These are phyloP conservation scores for Morpho deidamia DNA, from an alignment of 2,888 invertebrate genomes.

Conservation along the genomic window DNA sequence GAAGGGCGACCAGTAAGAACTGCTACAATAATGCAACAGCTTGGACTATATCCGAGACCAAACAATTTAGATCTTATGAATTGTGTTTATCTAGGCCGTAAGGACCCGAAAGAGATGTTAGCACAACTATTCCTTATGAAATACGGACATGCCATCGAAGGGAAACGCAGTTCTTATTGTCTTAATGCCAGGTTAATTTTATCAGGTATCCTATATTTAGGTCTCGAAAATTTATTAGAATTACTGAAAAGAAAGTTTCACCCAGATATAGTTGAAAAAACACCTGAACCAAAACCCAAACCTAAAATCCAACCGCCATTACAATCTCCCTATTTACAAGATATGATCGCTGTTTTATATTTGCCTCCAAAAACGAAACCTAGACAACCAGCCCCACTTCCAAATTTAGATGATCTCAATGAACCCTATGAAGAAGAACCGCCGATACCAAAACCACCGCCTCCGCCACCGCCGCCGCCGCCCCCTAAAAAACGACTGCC, in stretches of 20 bases:
- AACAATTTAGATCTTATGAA: conserved; percentile 45
- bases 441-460: conserved; percentile 41
- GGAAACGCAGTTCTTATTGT: conserved; percentile 42
- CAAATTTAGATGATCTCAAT: conserved; percentile 53
- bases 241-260: conserved; percentile 47
- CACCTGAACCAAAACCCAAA: conserved; percentile 34
- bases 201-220: conserved; percentile 58
- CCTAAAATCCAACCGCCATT: conserved; percentile 33
- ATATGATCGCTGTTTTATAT: conserved; percentile 46
- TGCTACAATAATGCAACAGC: conserved; percentile 35
- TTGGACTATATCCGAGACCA: conserved; percentile 55
- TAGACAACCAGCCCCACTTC: conserved; percentile 44
- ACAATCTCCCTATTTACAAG: conserved; percentile 55
- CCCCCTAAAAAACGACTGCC: conserved; percentile 55
- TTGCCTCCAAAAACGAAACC: conserved; percentile 36
- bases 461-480: conserved; percentile 52
- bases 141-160: conserved; percentile 50
- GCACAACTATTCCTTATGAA: conserved; percentile 49
- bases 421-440: conserved; percentile 55
- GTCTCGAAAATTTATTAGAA: conserved; percentile 43
- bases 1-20: conserved; percentile 53
- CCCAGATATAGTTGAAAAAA: conserved; percentile 32
- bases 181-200: conserved; percentile 55
- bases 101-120: conserved; percentile 59
- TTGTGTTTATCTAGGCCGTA: conserved; percentile 44